Evolutionary conservation across 2,113 vertebrate genomes (phyloP).

Genomic region (Hemichromis elongatus): DNA sequence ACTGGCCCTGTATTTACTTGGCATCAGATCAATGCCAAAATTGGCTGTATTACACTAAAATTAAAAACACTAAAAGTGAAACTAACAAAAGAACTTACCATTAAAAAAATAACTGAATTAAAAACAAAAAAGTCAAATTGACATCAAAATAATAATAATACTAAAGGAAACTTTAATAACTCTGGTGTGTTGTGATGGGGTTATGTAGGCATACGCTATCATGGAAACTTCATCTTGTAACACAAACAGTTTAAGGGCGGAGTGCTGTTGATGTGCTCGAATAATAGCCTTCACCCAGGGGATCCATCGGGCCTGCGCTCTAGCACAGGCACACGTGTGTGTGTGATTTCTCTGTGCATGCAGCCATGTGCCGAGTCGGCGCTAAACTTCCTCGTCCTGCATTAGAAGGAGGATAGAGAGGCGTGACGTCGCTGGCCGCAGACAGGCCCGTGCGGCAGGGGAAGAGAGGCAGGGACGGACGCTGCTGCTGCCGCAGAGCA

Average conservation of each 20-base stretch:
- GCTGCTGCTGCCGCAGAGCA: conserved; percentile 23
- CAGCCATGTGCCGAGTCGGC: conserved; percentile 3
- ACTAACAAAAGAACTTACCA: background rate
- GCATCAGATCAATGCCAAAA: accelerated
- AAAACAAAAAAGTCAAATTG: background rate
- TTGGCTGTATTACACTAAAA: background rate
- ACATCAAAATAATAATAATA: background rate
- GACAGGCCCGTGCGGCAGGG: conserved; percentile 60
- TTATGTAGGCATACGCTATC: background rate
- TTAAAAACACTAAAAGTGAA: background rate
- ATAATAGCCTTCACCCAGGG: background rate
- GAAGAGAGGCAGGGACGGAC: conserved; percentile 21
- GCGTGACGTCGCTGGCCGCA: conserved; percentile 75
- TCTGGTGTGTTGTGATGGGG: background rate
- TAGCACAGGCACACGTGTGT: background rate
- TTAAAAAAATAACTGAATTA: background rate
- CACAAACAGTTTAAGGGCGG: background rate
- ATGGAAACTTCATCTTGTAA: background rate
- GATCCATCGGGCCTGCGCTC: background rate
- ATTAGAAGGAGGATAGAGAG: conserved; percentile 26
- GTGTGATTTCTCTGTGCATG: background rate
- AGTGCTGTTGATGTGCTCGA: background rate
- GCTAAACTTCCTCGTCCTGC: conserved; percentile 71
- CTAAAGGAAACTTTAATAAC: background rate
- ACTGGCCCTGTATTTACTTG: background rate